Evolutionary conservation across 2,113 vertebrate species (phyloP).

Genomic region (Capreolus pygargus): DNA sequence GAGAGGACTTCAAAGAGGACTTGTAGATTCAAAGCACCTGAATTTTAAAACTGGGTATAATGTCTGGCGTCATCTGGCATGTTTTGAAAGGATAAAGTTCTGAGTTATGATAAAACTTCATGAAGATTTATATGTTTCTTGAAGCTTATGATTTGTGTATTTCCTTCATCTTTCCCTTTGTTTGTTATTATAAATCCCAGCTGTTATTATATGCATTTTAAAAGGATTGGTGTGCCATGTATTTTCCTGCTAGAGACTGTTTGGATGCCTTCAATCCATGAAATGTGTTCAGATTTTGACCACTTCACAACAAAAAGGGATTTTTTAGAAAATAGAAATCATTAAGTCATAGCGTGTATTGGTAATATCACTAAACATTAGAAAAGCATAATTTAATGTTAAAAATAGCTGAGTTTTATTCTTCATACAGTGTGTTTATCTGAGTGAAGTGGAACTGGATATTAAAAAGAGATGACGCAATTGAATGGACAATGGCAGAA

Average conservation of each 20-base stretch:
- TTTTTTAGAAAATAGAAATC: slow-evolving; percentile 5
- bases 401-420: background rate
- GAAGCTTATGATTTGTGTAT: slow-evolving; percentile 59
- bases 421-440: background rate
- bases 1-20: slow-evolving; percentile 62
- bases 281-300: slow-evolving; percentile 10
- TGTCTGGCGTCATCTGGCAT: slow-evolving; percentile 40
- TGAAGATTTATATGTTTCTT: slow-evolving; percentile 59
- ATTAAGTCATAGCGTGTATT: background rate
- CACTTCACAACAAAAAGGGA: background rate
- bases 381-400: background rate
- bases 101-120: slow-evolving; percentile 60
- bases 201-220: slow-evolving; percentile 43
- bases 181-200: slow-evolving; percentile 60
- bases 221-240: slow-evolving; percentile 28
- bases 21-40: slow-evolving; percentile 61
- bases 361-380: background rate
- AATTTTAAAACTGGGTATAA: background rate
- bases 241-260: slow-evolving; percentile 38
- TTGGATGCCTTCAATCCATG: slow-evolving; percentile 19
- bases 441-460: background rate
- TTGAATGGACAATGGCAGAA: background rate
- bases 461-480: background rate
- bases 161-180: slow-evolving; percentile 60
- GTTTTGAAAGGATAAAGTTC: slow-evolving; percentile 59